Percentiles rank a stretch among this genome's conserved stretches.
These are phyloP conservation scores for Eurytemora carolleeae DNA, from an alignment of 1,140 invertebrate species.

Conservation along the genomic window DNA sequence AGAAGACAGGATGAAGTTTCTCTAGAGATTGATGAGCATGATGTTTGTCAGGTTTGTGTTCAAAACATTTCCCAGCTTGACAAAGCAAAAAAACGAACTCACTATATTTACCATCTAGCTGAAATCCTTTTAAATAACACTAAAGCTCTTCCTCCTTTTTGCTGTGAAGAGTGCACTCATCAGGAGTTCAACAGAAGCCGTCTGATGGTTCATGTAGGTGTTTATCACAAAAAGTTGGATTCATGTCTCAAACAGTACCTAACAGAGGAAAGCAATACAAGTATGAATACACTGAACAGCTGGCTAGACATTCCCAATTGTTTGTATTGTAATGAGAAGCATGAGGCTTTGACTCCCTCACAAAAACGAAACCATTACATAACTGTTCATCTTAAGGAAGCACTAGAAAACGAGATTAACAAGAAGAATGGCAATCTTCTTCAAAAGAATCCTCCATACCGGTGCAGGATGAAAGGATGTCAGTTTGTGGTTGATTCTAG, in stretches of 20 bases:
- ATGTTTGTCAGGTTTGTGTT: neutral
- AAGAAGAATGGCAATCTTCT: neutral
- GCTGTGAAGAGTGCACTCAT: neutral
- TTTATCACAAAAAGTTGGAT: neutral
- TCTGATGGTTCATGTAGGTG: neutral
- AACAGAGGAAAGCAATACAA: neutral
- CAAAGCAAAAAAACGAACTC: neutral
- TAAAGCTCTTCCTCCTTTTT: neutral
- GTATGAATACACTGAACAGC: neutral
- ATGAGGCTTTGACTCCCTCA: neutral
- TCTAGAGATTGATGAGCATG: neutral
- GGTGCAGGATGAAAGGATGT: neutral
- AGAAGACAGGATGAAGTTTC: neutral
- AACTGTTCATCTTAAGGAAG: neutral
- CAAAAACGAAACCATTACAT: neutral
- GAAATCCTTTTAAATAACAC: neutral
- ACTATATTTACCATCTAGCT: neutral
- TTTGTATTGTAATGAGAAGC: neutral
- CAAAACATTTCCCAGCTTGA: neutral
- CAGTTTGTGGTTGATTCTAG: neutral
- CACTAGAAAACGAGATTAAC: neutral
- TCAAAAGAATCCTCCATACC: neutral
- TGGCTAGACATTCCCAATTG: neutral
- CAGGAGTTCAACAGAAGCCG: neutral
- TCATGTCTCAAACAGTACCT: neutral